phyloP scores from a whole-genome alignment of 2,113 vertebrate species.

The Zonotrichia leucophrys region DNA sequence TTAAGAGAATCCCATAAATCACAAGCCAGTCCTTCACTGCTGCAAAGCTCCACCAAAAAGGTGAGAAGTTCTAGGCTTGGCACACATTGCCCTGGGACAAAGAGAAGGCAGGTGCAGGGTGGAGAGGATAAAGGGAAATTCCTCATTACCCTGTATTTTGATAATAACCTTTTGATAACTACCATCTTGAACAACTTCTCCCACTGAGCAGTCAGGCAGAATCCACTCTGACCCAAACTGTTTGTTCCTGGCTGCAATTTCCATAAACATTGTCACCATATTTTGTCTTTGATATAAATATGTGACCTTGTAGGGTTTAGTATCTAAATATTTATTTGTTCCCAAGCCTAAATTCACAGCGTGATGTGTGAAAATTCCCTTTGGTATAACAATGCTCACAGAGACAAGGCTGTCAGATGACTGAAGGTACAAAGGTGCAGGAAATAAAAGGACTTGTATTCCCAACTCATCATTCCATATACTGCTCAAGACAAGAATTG shows the following conservation, averaged over 20 bases:
- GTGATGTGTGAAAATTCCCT: neutral
- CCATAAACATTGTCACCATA: neutral
- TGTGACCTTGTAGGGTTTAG: neutral
- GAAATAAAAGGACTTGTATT: slow-evolving; percentile 6
- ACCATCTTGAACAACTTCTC: neutral
- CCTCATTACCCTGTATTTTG: neutral
- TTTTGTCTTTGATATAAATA: neutral
- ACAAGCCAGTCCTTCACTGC: neutral
- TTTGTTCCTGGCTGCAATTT: neutral
- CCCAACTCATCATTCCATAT: neutral
- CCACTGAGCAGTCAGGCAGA: neutral
- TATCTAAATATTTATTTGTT: slow-evolving; percentile 11
- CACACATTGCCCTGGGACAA: neutral
- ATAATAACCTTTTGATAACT: neutral
- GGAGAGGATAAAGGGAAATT: neutral
- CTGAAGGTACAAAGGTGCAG: neutral
- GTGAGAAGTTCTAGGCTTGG: neutral
- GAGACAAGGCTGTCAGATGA: slow-evolving; percentile 10
- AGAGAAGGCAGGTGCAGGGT: neutral
- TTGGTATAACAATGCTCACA: neutral
- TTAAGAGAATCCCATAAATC: neutral
- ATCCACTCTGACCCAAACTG: neutral
- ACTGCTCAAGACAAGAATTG: neutral
- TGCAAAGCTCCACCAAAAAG: neutral
- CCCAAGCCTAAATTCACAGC: neutral